These are phyloP conservation scores for Stigmatopora argus DNA, from an alignment of 2,113 vertebrate species.

Conservation along the genomic window DNA sequence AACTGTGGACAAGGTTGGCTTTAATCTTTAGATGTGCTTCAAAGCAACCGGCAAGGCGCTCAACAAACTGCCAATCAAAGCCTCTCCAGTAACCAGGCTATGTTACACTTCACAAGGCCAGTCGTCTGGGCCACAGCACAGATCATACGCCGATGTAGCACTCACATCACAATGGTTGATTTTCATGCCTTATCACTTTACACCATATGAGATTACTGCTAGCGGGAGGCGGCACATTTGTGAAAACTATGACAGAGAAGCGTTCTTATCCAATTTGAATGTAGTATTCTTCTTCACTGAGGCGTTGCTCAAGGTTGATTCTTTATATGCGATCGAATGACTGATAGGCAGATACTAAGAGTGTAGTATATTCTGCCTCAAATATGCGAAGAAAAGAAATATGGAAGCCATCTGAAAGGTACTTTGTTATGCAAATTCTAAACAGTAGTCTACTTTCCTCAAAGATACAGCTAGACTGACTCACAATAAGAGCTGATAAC, in stretches of 20 bases:
- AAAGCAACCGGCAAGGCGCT: slow-evolving; percentile 50
- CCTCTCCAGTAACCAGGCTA: slow-evolving; percentile 60
- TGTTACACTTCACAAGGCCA: slow-evolving; percentile 58
- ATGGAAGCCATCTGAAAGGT: not conserved
- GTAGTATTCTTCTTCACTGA: slow-evolving; percentile 13
- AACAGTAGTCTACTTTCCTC: not conserved
- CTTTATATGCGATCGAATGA: slow-evolving; percentile 9
- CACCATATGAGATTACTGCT: slow-evolving; percentile 27
- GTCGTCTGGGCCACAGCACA: slow-evolving; percentile 43
- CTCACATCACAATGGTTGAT: slow-evolving; percentile 54
- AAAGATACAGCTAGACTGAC: not conserved
- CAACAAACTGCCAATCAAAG: slow-evolving; percentile 72
- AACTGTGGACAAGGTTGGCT: slow-evolving; percentile 62
- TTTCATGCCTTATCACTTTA: slow-evolving; percentile 22
- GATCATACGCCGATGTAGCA: slow-evolving; percentile 54
- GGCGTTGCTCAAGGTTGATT: slow-evolving; percentile 26
- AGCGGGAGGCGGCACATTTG: slow-evolving; percentile 19
- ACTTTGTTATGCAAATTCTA: not conserved
- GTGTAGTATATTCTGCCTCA: slow-evolving; percentile 13
- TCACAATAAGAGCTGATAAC: not conserved
- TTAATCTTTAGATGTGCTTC: slow-evolving; percentile 66
- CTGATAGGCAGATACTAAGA: slow-evolving; percentile 7
- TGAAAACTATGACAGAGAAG: slow-evolving; percentile 48
- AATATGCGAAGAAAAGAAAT: slow-evolving; percentile 11
- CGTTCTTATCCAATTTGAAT: slow-evolving; percentile 32